These are phyloP conservation scores for Triops longicaudatus DNA, from an alignment of 1,140 invertebrate genomes.

Conservation along the genomic window DNA sequence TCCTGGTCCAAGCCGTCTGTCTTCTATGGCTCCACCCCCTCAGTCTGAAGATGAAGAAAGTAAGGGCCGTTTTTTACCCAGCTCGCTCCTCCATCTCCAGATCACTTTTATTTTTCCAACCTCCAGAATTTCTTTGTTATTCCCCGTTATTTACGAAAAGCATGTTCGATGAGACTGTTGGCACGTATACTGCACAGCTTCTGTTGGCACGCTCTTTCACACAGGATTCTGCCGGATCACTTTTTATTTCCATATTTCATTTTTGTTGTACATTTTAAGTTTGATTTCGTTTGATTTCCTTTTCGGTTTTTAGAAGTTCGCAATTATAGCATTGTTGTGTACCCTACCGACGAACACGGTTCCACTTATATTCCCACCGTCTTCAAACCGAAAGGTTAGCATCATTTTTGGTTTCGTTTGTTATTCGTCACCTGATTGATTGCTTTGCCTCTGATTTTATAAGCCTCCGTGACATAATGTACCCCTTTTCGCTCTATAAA, in stretches of 20 bases:
- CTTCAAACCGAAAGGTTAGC: conserved; percentile 59
- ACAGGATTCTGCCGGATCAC: background rate
- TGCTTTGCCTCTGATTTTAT: background rate
- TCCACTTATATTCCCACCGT: conserved; percentile 59
- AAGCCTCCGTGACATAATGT: background rate
- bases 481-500: background rate
- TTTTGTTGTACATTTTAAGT: conserved; percentile 28
- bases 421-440: background rate
- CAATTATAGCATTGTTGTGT: conserved; percentile 66
- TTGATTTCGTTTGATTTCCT: conserved; percentile 27
- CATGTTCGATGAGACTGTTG: background rate
- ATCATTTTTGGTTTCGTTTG: conserved; percentile 26
- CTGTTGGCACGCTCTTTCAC: conserved; percentile 17
- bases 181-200: conserved; percentile 3
- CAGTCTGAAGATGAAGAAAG: conserved; percentile 6
- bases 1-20: conserved; percentile 27
- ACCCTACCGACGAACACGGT: conserved; percentile 67
- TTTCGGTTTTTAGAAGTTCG: conserved; percentile 58
- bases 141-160: background rate
- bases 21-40: conserved; percentile 14
- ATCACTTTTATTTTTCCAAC: background rate
- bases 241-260: background rate
- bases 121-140: background rate
- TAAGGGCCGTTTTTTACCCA: background rate
- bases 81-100: background rate